phyloP scores from a whole-genome alignment of 2,797 vertebrate species.

The Coreius guichenoti region DNA sequence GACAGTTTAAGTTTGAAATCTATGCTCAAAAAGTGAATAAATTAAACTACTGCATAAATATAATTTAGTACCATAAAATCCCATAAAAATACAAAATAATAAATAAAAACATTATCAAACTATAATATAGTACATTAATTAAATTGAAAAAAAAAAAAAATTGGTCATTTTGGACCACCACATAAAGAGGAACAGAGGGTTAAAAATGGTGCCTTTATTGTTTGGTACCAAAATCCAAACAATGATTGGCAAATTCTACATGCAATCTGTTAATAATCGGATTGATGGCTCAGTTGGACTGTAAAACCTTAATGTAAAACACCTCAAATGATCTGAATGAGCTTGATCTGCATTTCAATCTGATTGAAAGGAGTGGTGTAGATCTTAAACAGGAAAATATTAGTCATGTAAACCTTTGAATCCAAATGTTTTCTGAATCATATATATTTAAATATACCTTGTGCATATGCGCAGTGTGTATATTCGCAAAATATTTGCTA shows the following conservation, averaged over 20 bases:
- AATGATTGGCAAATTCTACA: not conserved
- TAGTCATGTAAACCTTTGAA: not conserved
- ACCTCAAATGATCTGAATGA: not conserved
- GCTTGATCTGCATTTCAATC: not conserved
- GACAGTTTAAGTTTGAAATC: too few relatives aligned
- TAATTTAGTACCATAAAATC: not conserved
- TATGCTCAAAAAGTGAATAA: too few relatives aligned
- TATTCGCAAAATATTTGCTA: not conserved
- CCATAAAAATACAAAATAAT: too few relatives aligned
- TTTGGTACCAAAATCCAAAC: too few relatives aligned
- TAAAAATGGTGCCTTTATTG: not conserved
- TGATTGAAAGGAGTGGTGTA: not conserved
- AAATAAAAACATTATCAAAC: too few relatives aligned
- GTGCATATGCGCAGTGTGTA: not conserved
- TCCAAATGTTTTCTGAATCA: not conserved
- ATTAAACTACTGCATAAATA: not conserved
- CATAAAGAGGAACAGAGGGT: not conserved
- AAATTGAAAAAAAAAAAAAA: too few relatives aligned
- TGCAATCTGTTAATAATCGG: not conserved
- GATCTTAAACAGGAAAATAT: not conserved
- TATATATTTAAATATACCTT: not conserved
- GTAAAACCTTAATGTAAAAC: not conserved
- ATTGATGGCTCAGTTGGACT: not conserved
- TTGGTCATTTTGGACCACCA: too few relatives aligned
- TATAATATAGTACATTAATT: too few relatives aligned